Percentiles rank a stretch among this genome's conserved stretches.
Conservation (phyloP, 1,140 invertebrate species). For the Dolichoris vasculosae region DNA sequence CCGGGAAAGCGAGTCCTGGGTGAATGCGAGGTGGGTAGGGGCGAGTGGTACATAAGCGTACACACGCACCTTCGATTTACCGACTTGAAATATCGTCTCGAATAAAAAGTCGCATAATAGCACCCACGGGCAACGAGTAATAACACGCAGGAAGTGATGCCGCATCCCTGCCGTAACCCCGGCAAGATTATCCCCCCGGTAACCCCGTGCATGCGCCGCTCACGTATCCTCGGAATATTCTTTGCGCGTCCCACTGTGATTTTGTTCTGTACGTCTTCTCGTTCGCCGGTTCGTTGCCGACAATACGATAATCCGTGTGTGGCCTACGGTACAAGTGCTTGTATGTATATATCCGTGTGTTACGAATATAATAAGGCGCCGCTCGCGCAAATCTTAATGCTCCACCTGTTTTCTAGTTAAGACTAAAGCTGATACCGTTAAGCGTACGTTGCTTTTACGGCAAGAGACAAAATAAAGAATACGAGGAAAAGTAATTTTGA, state of each 20-base stretch:
- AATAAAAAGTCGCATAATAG: slow-evolving; percentile 36
- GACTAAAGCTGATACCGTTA: neutral
- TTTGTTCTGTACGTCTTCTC: slow-evolving; percentile 29
- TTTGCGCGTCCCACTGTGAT: slow-evolving; percentile 38
- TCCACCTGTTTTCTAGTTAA: slow-evolving; percentile 30
- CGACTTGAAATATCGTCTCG: neutral
- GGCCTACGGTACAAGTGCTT: neutral
- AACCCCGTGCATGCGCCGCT: neutral
- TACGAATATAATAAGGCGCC: neutral
- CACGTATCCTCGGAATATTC: neutral
- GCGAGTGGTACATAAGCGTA: neutral
- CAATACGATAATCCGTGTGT: slow-evolving; percentile 36
- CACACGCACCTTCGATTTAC: neutral
- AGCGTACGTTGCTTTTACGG: neutral
- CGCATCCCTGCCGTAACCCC: neutral
- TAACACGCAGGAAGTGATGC: neutral
- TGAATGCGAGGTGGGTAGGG: no score
- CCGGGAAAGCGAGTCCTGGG: neutral
- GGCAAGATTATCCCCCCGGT: slow-evolving; percentile 41
- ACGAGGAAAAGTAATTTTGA: neutral
- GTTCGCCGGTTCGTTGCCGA: slow-evolving; percentile 2
- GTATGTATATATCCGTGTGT: neutral
- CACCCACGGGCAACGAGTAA: slow-evolving; percentile 15
- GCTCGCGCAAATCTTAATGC: neutral
- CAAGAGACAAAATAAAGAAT: neutral